Base-by-base conservation (phyloP, 2,113 vertebrate genomes). In the Bostrychus sinensis region DNA sequence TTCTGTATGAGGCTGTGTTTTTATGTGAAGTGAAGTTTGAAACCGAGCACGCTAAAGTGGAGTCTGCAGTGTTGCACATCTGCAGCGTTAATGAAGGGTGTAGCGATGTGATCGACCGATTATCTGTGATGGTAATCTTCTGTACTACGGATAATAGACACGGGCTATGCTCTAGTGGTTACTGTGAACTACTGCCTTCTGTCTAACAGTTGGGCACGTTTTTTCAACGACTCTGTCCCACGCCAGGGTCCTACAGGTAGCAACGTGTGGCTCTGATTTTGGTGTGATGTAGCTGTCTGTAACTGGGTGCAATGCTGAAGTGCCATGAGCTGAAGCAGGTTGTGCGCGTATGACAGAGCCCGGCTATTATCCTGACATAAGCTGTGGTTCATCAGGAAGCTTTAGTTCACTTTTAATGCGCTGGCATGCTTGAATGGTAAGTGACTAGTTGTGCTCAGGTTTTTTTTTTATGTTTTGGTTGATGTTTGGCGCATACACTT, bases 141-240 rank as follows among this genome's bases (percentile, higher is more conserved):
- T 32, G 39, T 26, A 6, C 22, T 14, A 28, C 16, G 56, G 17
- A 28, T 13, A 9, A 46, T n/a, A 20, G 19, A 19, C 2, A 68
- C n/a, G n/a, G n/a, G n/a, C n/a, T 16, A 23, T 34, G 37, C 41
- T 16, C 19, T 4, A 36, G 54, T 32, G 12, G 5, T 32, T 8
- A 32, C 30, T 32, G 30, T 32, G 30, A 5, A 42, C 11, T 46
- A 13, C n/a, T 55, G 3, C 11, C 45, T 57, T 70, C 54, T 23
- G 43, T 59, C 72, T 39, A n/a, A 81, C 61, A 39, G 78, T 78
- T 22, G 39, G 50, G 78, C 82, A 78, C 84, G 84, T 83, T 85
- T 80, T n/a, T 81, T 65, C 50, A 50, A 28, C 62, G 25, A 78
- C 62, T 70, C 75, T 62, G 77, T 72, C 57, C 75, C 70, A 72